These are phyloP conservation scores for Parasteatoda lunata DNA, from an alignment of 2,888 invertebrate genomes.

Conservation along the genomic window DNA sequence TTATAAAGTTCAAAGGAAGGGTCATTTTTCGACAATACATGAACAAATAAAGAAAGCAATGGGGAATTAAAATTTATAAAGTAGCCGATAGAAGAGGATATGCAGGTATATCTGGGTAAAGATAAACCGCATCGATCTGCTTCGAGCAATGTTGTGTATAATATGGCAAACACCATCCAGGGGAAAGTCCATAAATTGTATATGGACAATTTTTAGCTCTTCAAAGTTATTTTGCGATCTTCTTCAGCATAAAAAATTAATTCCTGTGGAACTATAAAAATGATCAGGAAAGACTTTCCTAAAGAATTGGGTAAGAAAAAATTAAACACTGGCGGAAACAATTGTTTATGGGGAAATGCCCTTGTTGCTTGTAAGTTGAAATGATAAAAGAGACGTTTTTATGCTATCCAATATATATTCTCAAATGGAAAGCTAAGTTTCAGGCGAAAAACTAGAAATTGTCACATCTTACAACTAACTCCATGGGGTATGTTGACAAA, in stretches of 20 bases:
- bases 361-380: constrained; percentile 8
- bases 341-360: not conserved
- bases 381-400: constrained; percentile 14
- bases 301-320: constrained; percentile 5
- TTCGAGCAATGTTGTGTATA: not conserved
- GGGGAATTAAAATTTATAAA: constrained; percentile 22
- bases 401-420: constrained; percentile 23
- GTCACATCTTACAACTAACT: constrained; percentile 5
- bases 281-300: constrained; percentile 13
- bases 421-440: not conserved
- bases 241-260: constrained; percentile 5
- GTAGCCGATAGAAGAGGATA: constrained; percentile 16
- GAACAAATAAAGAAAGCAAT: constrained; percentile 17
- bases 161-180: not conserved
- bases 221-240: constrained; percentile 9
- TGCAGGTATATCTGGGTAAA: constrained; percentile 18
- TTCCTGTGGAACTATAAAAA: constrained; percentile 8
- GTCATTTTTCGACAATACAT: constrained; percentile 26
- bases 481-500: constrained; percentile 27
- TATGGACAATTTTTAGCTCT: constrained; percentile 34
- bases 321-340: constrained; percentile 2
- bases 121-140: not conserved
- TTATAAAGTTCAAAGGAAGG: constrained; percentile 35
- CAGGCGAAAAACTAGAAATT: constrained; percentile 10
- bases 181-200: constrained; percentile 28